Conservation (phyloP, 2,113 vertebrate genomes). For the Dunckerocampus dactyliophorus region DNA sequence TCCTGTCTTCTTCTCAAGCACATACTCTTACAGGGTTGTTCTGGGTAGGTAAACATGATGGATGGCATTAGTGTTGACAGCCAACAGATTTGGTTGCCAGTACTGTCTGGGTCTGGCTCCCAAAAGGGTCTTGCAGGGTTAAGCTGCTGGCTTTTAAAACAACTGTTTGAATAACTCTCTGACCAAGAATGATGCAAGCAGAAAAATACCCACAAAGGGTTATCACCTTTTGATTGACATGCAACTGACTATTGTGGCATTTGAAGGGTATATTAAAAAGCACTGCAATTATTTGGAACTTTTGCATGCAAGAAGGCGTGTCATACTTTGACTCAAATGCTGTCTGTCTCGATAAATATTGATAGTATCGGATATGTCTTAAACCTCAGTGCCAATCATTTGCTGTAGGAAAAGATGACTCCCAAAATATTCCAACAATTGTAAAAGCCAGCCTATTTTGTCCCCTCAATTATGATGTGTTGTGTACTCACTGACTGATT, state of each 20-base stretch:
- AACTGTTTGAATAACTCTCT: constrained; percentile 30
- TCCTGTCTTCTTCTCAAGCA: not conserved
- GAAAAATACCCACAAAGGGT: constrained; percentile 7
- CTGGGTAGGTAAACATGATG: constrained; percentile 17
- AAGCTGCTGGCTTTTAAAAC: constrained; percentile 15
- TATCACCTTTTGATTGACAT: not conserved
- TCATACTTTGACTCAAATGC: no score
- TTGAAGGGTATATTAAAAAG: not conserved
- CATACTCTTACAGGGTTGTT: not conserved
- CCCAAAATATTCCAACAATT: no score
- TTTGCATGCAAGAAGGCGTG: no score
- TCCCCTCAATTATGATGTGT: not conserved
- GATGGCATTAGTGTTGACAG: constrained; percentile 21
- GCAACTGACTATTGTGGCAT: not conserved
- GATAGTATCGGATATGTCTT: no score
- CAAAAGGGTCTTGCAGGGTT: constrained; percentile 20
- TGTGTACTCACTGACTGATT: not conserved
- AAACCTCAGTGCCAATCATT: no score
- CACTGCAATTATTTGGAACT: not conserved
- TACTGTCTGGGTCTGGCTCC: constrained; percentile 8
- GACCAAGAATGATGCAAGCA: constrained; percentile 1
- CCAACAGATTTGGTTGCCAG: constrained; percentile 22
- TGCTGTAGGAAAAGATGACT: no score
- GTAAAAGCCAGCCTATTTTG: no score
- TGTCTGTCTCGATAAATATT: no score